A percentile compares a stretch with the other conserved stretches of the same genome.
These are phyloP conservation scores for Clostera curtula DNA, from an alignment of 2,888 invertebrate species.

Conservation along the genomic window DNA sequence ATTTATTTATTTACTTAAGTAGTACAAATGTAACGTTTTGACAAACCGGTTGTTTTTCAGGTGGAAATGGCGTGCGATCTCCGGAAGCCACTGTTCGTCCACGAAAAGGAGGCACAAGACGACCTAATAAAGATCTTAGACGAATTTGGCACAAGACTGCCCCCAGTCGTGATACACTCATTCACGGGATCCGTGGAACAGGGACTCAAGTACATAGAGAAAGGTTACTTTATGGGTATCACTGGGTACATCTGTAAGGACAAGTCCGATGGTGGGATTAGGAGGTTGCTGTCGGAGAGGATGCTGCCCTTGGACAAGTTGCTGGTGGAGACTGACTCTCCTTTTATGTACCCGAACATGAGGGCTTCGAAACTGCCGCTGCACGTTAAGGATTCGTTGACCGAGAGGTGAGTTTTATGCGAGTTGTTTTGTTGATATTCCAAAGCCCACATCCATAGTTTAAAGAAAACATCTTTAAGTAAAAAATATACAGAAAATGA, in stretches of 20 bases:
- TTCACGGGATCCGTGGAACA: constrained; percentile 93
- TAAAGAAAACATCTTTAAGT: too few relatives aligned
- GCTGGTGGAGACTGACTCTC: constrained; percentile 94
- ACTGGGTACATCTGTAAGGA: constrained; percentile 91
- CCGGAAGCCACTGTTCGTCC: constrained; percentile 90
- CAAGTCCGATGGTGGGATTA: constrained; percentile 92
- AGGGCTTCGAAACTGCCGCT: constrained; percentile 92
- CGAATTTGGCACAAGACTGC: constrained; percentile 70
- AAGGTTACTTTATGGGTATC: constrained; percentile 88
- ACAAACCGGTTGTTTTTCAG: constrained; percentile 55
- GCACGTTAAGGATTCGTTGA: constrained; percentile 90
- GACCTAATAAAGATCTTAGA: constrained; percentile 84
- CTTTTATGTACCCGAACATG: constrained; percentile 97
- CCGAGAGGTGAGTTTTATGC: constrained; percentile 83
- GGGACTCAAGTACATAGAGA: constrained; percentile 84
- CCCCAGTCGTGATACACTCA: constrained; percentile 92
- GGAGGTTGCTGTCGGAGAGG: constrained; percentile 86
- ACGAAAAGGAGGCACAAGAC: constrained; percentile 93
- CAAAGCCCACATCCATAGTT: too few relatives aligned
- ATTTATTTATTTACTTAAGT: constrained; percentile 1
- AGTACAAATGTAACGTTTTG: constrained; percentile 1
- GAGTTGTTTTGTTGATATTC: too few relatives aligned
- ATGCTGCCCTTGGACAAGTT: constrained; percentile 88
- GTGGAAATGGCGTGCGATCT: constrained; percentile 89
- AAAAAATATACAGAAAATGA: too few relatives aligned